Evolutionary conservation across 2,888 invertebrate species (phyloP).

Genomic region (Actias luna): DNA sequence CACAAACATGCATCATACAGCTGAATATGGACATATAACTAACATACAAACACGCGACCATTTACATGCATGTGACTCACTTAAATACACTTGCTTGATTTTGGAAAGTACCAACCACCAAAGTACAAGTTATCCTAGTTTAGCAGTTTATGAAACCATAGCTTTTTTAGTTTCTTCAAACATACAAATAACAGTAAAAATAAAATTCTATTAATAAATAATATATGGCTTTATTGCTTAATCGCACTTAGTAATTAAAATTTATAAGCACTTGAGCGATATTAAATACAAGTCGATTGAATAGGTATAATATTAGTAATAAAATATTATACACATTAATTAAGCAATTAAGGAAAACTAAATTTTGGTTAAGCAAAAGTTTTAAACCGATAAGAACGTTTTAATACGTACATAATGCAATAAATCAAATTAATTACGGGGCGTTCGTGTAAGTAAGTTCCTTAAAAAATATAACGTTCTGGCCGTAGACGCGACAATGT

Average conservation of each 20-base stretch:
- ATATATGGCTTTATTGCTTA: not conserved
- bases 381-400: constrained; percentile 30
- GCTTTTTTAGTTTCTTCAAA: too few species aligned
- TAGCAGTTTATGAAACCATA: too few species aligned
- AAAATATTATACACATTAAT: constrained; percentile 16
- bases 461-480: constrained; percentile 31
- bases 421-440: constrained; percentile 44
- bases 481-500: constrained; percentile 32
- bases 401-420: constrained; percentile 29
- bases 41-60: too few species aligned
- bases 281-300: not conserved
- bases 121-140: too few species aligned
- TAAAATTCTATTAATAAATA: not conserved
- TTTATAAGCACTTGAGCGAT: not conserved
- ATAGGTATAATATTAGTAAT: constrained; percentile 2
- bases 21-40: too few species aligned
- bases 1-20: too few species aligned
- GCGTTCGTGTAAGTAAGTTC: constrained; percentile 36
- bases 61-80: too few species aligned
- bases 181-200: not conserved
- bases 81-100: too few species aligned
- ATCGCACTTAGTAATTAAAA: not conserved
- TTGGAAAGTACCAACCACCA: too few species aligned
- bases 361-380: constrained; percentile 17
- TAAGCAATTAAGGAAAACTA: constrained; percentile 17